phyloP scores from a whole-genome alignment of 2,113 vertebrate species.

The Leucosticte australis region DNA sequence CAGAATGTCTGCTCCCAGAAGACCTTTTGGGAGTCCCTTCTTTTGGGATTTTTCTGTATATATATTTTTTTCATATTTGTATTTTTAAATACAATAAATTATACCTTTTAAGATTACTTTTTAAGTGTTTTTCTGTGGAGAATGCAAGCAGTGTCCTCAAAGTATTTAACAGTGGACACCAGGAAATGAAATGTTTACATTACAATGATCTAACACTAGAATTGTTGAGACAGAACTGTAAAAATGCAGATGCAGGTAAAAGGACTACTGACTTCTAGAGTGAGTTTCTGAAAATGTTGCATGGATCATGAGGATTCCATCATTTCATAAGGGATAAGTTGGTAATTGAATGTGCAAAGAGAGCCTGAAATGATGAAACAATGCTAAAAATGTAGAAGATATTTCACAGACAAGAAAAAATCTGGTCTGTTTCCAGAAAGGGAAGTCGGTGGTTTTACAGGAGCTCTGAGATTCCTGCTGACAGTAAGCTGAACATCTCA shows the following conservation, averaged over 20 bases:
- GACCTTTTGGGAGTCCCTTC: background rate
- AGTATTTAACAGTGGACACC: rapidly evolving
- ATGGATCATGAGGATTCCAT: background rate
- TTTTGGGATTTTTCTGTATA: background rate
- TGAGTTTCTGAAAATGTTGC: background rate
- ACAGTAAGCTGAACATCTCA: background rate
- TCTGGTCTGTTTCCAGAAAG: background rate
- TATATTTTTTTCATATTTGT: background rate
- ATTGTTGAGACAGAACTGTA: background rate
- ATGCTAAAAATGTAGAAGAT: background rate
- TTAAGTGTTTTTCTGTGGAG: background rate
- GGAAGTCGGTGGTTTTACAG: rapidly evolving
- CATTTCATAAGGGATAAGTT: background rate
- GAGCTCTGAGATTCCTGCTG: background rate
- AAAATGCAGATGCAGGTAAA: background rate
- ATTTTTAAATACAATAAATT: background rate
- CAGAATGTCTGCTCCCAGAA: background rate
- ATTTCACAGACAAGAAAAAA: background rate
- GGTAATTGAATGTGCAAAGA: background rate
- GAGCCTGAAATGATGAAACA: background rate
- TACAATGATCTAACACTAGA: background rate
- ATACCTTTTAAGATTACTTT: background rate
- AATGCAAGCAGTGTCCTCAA: background rate
- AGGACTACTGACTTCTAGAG: background rate
- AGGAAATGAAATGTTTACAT: background rate